phyloP scores from a whole-genome alignment of 1,140 invertebrate genomes.

The Drosophila ercepeae region DNA sequence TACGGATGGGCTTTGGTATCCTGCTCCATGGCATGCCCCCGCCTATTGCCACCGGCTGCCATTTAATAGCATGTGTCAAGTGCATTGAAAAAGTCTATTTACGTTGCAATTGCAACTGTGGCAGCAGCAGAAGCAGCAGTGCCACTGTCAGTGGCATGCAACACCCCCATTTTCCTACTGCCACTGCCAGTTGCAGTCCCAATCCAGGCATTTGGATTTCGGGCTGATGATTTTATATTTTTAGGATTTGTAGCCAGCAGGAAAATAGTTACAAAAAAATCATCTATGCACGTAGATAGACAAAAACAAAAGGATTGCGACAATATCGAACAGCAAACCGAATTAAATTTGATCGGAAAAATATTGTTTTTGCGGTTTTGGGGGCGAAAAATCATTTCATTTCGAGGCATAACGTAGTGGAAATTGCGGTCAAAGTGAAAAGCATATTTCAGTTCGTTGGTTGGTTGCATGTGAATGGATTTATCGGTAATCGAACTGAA shows the following conservation, averaged over 20 bases:
- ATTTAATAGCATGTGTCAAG: slow-evolving; percentile 82
- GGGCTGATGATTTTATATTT: slow-evolving; percentile 70
- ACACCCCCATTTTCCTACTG: not conserved
- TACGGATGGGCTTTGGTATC: too few species aligned
- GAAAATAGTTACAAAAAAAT: slow-evolving; percentile 17
- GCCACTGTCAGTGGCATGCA: slow-evolving; percentile 25
- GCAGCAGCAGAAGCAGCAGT: slow-evolving; percentile 20
- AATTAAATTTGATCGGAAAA: slow-evolving; percentile 50
- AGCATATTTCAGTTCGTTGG: slow-evolving; percentile 44
- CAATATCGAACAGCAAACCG: slow-evolving; percentile 3
- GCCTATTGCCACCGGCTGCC: slow-evolving; percentile 45
- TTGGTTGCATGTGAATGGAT: slow-evolving; percentile 10
- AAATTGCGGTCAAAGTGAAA: slow-evolving; percentile 61
- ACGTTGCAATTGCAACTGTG: slow-evolving; percentile 76
- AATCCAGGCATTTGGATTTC: slow-evolving; percentile 23
- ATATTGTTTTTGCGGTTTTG: slow-evolving; percentile 70
- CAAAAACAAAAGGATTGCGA: slow-evolving; percentile 5
- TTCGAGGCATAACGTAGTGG: slow-evolving; percentile 40
- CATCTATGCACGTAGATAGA: slow-evolving; percentile 4
- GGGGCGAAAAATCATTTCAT: slow-evolving; percentile 58
- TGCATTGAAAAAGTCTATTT: slow-evolving; percentile 82
- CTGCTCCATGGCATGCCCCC: not conserved
- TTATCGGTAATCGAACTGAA: slow-evolving; percentile 31
- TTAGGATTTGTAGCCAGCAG: slow-evolving; percentile 34
- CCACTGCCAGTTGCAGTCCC: slow-evolving; percentile 23